phyloP scores from a whole-genome alignment of 2,113 vertebrate species.

The Urocolius indicus region DNA sequence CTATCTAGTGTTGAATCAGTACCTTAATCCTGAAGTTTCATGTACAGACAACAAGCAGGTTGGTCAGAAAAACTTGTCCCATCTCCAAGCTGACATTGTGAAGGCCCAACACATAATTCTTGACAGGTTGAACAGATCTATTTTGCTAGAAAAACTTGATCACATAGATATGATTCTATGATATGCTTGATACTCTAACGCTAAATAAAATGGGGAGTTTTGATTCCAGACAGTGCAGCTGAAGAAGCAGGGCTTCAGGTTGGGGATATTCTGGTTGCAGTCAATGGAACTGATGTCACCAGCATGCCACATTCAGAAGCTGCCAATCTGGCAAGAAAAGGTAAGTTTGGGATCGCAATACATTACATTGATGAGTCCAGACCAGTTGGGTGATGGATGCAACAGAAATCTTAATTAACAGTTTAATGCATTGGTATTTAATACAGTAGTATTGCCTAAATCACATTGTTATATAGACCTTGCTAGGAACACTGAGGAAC shows the following conservation, averaged over 20 bases:
- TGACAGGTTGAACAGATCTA: neutral
- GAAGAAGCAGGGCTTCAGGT: slow-evolving; percentile 89
- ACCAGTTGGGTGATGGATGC: neutral
- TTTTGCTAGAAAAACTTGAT: neutral
- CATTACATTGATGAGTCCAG: neutral
- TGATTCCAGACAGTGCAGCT: slow-evolving; percentile 84
- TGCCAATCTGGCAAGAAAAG: slow-evolving; percentile 86
- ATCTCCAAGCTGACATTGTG: accelerated
- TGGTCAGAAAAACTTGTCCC: neutral
- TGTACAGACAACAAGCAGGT: neutral
- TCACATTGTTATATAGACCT: neutral
- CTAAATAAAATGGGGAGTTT: neutral
- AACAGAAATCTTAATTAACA: neutral
- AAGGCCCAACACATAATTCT: neutral
- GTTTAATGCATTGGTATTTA: neutral
- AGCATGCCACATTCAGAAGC: slow-evolving; percentile 89
- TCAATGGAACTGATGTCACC: slow-evolving; percentile 91
- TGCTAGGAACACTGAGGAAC: neutral
- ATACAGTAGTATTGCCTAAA: neutral
- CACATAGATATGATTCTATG: neutral
- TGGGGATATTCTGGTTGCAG: slow-evolving; percentile 86
- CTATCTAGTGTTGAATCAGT: neutral
- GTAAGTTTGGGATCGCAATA: slow-evolving; percentile 44
- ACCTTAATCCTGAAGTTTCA: neutral
- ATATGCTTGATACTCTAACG: neutral